Base-by-base conservation (phyloP, 1,140 invertebrate species). In the Diachasmimorpha longicaudata region DNA sequence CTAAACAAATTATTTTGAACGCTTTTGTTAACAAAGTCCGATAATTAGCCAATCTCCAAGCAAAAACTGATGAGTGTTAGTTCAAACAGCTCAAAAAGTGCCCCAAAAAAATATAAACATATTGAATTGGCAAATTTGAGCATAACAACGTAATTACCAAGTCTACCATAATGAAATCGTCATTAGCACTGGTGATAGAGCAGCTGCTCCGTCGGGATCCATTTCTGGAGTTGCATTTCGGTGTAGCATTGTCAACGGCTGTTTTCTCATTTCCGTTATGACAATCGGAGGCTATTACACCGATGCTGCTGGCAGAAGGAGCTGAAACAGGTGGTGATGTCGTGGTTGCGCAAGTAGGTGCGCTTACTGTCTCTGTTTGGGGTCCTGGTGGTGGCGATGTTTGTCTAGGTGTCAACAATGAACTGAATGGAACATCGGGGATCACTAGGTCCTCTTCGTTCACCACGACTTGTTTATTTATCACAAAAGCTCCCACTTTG, bases 121-220 rank as follows among this genome's bases (percentile, higher is more conserved):
- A 48, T 52, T 23, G 19, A 58, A 48, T 16, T 52, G 42, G 42
- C 42, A 55, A 37, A 10, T 48, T 48, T 74, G 63, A 77, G 66
- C 74, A 75, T 37, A 67, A 58, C 58, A 75, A 36, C 79, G 85
- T 86, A 90, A 89, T 92, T 91, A 93, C 92, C 91, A 93, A 90
- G 87, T 94, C 93, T 88, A 94, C 92, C 91, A 94, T 92, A 85
- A 94, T 93, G 91, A 94, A 94, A 86, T 93, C 93, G 79, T 93
- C 93, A 79, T 91, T 89, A 70, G 89, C 90, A 79, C 91, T 92
- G 58, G 88, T 89, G 83, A 90, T 87, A 21, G 90, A 91, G 78
- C 89, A 87, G 79, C 88, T 90, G 78, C 89, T 89, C 77, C 88
- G 84, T 81, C 88, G 86, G 21, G 87, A 89, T 72, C 83, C 86